Evolutionary conservation across 2,888 invertebrate species (phyloP), one percentile per base, ranked within the genome.

Genomic region (Congeria kusceri): DNA sequence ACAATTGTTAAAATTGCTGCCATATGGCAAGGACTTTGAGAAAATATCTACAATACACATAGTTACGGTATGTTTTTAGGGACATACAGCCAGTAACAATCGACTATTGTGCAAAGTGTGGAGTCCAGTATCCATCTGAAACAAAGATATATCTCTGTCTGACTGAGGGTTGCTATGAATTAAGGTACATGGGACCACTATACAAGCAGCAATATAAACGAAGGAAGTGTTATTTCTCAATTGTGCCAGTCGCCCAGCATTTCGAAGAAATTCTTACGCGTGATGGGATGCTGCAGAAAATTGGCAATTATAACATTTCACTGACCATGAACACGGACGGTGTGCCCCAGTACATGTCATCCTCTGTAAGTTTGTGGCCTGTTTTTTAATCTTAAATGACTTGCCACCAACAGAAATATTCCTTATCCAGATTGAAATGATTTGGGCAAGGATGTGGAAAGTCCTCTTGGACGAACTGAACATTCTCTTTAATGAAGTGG

Each of bases 401-500:
- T 63, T 75, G 44, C 75, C 75, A 53, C 69, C 75, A 20, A 25
- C 20, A 32, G 29, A 47, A 39, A 28, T 69, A 7, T 75, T 75
- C 46, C 32, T 46, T 27, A 49, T 28, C 13, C 29, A 62, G 53
- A 80, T 76, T 29, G 58, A 76, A 58, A 62, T 80, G 11, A 23
- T 76, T 20, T 80, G 80, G 80, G 80, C 75, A 80, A 57, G 67
- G 58, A 29, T 15, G 15, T 9, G 75, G 71, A 27, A 76, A 76
- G 25, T 71, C 80, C 44, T 80, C 18, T 44, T 80, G 1, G 46
- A 70, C 39, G 68, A 79, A n/a, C 28, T 79, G 65, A 53, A 58
- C 32, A 32, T 32, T 15, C 28, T 76, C 13, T 27, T 62, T 28
- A 32, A n/a, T 1, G 4, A 49, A 20, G 49, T 4, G 7, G 5